Conservation (phyloP, 2,797 vertebrate genomes). For the Alauda arvensis region DNA sequence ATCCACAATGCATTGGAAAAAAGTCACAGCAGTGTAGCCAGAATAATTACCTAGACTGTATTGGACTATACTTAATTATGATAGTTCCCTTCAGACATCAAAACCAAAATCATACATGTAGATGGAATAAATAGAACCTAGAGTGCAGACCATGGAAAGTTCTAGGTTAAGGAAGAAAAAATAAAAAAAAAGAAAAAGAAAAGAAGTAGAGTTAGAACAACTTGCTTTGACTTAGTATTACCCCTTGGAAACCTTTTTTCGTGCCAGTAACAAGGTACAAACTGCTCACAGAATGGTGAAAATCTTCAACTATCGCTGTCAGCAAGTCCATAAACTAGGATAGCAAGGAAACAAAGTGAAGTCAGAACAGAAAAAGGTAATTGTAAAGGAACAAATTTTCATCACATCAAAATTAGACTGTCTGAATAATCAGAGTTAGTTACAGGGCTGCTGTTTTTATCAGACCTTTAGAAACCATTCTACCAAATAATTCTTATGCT, state of each 20-base stretch:
- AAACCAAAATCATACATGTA: background rate
- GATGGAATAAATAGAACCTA: background rate
- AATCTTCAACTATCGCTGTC: background rate
- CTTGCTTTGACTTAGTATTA: background rate
- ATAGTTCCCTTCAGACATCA: background rate
- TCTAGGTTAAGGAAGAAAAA: accelerated
- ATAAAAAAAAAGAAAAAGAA: background rate
- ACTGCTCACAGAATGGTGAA: background rate
- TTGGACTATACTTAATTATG: background rate
- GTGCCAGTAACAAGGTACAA: background rate
- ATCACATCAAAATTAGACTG: background rate
- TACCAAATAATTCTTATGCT: background rate
- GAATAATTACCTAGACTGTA: background rate
- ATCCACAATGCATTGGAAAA: background rate
- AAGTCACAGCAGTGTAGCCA: background rate
- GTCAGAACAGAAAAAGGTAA: background rate
- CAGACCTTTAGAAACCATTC: conserved; percentile 15
- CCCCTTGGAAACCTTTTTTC: background rate
- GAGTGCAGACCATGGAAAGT: background rate
- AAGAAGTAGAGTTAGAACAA: background rate
- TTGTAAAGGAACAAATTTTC: background rate
- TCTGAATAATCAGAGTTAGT: background rate
- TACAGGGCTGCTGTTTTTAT: background rate
- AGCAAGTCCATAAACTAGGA: background rate
- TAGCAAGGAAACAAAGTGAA: background rate